Evolutionary conservation across 2,113 vertebrate species (phyloP).

Genomic region (Engraulis encrasicolus): DNA sequence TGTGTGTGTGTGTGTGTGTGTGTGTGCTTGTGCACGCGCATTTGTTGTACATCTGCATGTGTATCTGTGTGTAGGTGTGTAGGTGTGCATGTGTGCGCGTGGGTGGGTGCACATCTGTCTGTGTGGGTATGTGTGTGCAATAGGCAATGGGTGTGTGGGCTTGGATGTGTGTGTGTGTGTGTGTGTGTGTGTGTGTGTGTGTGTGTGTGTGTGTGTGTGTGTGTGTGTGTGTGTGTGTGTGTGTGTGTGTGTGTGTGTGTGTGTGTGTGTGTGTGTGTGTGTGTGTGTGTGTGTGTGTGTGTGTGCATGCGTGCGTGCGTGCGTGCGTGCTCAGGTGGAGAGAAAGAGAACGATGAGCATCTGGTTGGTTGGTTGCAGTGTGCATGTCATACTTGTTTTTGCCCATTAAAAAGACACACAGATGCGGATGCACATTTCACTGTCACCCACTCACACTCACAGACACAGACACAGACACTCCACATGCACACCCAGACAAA

Average conservation of each 20-base stretch:
- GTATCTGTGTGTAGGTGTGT: too few relatives aligned
- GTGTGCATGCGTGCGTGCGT: too few relatives aligned
- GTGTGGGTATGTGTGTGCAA: neutral
- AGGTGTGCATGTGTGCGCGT: too few relatives aligned
- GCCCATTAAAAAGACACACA: neutral
- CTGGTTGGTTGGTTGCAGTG: conserved; percentile 1
- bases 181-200: neutral
- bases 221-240: too few relatives aligned
- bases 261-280: too few relatives aligned
- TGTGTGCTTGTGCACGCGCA: neutral
- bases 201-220: neutral
- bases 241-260: too few relatives aligned
- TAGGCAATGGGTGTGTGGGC: too few relatives aligned
- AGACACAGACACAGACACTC: neutral
- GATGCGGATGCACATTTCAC: neutral
- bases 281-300: too few relatives aligned
- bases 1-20: neutral
- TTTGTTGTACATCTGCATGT: too few relatives aligned
- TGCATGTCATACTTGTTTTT: neutral
- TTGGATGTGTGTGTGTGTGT: neutral
- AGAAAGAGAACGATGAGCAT: neutral
- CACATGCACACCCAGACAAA: too few relatives aligned
- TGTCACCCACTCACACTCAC: neutral
- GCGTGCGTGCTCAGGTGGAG: neutral
- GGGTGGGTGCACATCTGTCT: too few relatives aligned